phyloP scores from a whole-genome alignment of 2,888 invertebrate species.

The Drosophila acutilabella region DNA sequence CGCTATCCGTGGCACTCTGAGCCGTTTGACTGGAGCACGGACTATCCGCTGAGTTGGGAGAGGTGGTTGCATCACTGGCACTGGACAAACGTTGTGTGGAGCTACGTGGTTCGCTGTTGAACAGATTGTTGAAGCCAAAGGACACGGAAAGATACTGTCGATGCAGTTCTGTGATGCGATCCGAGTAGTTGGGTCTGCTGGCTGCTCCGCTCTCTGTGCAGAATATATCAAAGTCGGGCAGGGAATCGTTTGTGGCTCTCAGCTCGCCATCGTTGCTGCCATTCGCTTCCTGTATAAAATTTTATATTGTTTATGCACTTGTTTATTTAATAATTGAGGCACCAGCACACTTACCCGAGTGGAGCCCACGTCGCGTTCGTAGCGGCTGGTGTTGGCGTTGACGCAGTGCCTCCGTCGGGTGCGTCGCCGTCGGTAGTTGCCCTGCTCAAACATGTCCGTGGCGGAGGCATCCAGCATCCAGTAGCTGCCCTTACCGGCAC shows the following conservation, averaged over 20 bases:
- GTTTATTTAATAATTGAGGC: neutral
- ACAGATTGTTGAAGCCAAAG: conserved; percentile 83
- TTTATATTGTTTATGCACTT: neutral
- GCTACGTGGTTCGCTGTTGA: conserved; percentile 60
- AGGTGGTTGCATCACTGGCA: conserved; percentile 29
- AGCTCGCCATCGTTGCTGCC: conserved; percentile 57
- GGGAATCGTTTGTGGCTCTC: conserved; percentile 49
- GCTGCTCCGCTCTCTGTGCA: conserved; percentile 54
- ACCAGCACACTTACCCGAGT: conserved; percentile 50
- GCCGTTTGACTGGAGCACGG: conserved; percentile 52
- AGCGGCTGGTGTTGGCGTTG: conserved; percentile 68
- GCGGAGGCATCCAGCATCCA: conserved; percentile 93
- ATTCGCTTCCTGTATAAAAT: conserved; percentile 50
- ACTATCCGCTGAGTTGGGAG: conserved; percentile 38
- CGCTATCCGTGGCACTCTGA: conserved; percentile 49
- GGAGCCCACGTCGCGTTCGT: conserved; percentile 61
- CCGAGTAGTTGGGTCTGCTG: conserved; percentile 81
- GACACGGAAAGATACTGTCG: conserved; percentile 84
- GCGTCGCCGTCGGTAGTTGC: conserved; percentile 92
- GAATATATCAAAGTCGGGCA: conserved; percentile 67
- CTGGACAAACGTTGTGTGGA: conserved; percentile 26
- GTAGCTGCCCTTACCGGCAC: conserved; percentile 90
- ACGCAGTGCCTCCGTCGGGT: conserved; percentile 86
- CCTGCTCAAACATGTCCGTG: conserved; percentile 94
- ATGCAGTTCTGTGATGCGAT: conserved; percentile 84